Conservation (phyloP, 2,888 invertebrate species). For the Thecocarcelia acutangulata region DNA sequence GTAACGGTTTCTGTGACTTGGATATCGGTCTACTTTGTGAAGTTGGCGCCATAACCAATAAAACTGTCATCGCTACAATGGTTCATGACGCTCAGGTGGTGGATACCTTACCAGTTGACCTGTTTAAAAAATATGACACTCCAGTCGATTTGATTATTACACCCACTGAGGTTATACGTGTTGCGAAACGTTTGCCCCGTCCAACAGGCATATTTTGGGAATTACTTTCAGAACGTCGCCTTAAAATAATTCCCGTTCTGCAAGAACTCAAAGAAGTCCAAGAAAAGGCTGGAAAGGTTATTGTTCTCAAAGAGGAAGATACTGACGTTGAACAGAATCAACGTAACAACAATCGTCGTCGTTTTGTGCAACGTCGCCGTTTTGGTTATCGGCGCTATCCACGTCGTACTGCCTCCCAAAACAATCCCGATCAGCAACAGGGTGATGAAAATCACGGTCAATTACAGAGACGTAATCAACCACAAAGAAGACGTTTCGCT, state of each 20-base stretch:
- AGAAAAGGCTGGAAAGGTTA: conserved; percentile 86
- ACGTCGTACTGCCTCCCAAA: conserved; percentile 80
- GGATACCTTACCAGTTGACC: conserved; percentile 87
- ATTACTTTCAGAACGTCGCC: conserved; percentile 86
- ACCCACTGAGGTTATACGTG: conserved; percentile 88
- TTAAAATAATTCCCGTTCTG: conserved; percentile 88
- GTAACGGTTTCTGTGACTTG: conserved; percentile 92
- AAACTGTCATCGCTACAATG: conserved; percentile 89
- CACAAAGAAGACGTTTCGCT: conserved; percentile 75
- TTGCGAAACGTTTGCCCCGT: conserved; percentile 84
- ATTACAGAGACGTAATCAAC: conserved; percentile 74
- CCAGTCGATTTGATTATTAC: conserved; percentile 93
- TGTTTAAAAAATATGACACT: conserved; percentile 91
- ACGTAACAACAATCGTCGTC: conserved; percentile 80
- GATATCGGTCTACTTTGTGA: conserved; percentile 91
- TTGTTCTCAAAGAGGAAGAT: conserved; percentile 86
- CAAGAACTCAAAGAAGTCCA: conserved; percentile 86
- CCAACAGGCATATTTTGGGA: conserved; percentile 91
- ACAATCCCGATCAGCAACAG: conserved; percentile 76
- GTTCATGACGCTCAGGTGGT: conserved; percentile 91
- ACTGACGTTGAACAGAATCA: conserved; percentile 86
- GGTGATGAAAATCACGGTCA: conserved; percentile 54
- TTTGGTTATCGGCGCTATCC: conserved; percentile 81
- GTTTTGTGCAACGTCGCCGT: conserved; percentile 79
- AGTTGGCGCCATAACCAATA: conserved; percentile 88